Evolutionary conservation across 2,113 vertebrate species (phyloP).

Genomic region (Podilymbus podiceps): DNA sequence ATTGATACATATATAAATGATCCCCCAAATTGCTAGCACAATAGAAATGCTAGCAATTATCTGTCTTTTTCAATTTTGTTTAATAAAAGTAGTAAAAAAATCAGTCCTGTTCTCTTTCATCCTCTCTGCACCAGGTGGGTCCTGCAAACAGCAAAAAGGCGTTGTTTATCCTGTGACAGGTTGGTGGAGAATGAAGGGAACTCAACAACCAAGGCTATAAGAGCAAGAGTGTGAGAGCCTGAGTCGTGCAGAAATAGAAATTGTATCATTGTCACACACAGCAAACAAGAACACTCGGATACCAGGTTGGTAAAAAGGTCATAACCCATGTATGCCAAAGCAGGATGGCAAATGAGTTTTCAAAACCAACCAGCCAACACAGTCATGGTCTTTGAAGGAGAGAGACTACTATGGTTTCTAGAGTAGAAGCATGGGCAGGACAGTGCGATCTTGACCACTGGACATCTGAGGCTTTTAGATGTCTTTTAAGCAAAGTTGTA

Average conservation of each 20-base stretch:
- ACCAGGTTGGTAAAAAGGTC: constrained; percentile 49
- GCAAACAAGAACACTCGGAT: not conserved
- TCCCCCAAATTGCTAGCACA: not conserved
- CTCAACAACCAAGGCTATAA: not conserved
- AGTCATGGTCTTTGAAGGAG: not conserved
- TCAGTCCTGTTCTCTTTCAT: not conserved
- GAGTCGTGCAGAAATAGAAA: constrained; percentile 56
- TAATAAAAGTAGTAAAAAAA: not conserved
- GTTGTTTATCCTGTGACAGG: not conserved
- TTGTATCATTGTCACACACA: constrained; percentile 44
- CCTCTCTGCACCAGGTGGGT: not conserved
- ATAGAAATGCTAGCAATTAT: not conserved
- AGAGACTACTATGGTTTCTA: not conserved
- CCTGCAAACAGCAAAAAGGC: not conserved
- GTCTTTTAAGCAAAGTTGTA: not conserved
- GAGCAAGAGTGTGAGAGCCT: constrained; percentile 2
- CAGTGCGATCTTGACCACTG: not conserved
- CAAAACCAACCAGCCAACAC: not conserved
- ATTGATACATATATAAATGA: not conserved
- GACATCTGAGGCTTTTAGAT: not conserved
- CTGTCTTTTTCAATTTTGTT: not conserved
- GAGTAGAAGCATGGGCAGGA: not conserved
- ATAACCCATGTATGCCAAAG: not conserved
- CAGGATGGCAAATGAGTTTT: not conserved
- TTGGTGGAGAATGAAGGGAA: not conserved